Evolutionary conservation across 2,888 invertebrate species (phyloP).

Genomic region (Terebella lapidaria): DNA sequence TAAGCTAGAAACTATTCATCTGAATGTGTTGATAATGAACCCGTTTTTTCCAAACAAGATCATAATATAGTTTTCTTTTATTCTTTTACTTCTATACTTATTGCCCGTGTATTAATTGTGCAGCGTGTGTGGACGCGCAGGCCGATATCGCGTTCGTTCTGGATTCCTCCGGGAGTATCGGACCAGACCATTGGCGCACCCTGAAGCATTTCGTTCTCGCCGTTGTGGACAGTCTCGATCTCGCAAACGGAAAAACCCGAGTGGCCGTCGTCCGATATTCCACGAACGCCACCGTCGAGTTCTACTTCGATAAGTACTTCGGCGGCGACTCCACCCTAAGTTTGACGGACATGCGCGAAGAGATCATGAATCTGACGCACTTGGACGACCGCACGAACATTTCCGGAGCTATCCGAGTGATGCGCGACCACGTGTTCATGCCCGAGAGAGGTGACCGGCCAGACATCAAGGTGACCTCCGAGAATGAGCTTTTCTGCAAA

Average conservation of each 20-base stretch:
- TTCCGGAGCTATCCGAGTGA: conserved; percentile 2
- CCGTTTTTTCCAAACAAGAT: too few relatives aligned
- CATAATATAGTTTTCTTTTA: too few relatives aligned
- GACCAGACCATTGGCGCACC: not conserved
- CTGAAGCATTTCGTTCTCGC: not conserved
- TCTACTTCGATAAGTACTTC: not conserved
- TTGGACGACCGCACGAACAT: not conserved
- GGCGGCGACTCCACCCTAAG: not conserved
- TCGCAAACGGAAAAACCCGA: not conserved
- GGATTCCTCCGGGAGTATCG: not conserved
- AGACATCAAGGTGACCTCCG: not conserved
- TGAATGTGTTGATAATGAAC: too few relatives aligned
- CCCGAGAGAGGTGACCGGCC: not conserved
- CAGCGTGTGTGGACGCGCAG: not conserved
- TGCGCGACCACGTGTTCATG: conserved; percentile 1
- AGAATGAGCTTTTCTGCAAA: too few relatives aligned
- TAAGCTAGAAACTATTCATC: too few relatives aligned
- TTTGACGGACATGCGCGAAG: not conserved
- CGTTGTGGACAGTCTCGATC: not conserved
- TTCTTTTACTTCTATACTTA: too few relatives aligned
- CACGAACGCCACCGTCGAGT: not conserved
- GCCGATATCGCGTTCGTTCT: not conserved
- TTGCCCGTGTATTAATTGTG: too few relatives aligned
- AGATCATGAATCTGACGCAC: not conserved
- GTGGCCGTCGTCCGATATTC: not conserved